Percentiles rank a stretch among this genome's conserved stretches.
phyloP scores from a whole-genome alignment of 1,140 invertebrate species.

The Tetraneura akinire region DNA sequence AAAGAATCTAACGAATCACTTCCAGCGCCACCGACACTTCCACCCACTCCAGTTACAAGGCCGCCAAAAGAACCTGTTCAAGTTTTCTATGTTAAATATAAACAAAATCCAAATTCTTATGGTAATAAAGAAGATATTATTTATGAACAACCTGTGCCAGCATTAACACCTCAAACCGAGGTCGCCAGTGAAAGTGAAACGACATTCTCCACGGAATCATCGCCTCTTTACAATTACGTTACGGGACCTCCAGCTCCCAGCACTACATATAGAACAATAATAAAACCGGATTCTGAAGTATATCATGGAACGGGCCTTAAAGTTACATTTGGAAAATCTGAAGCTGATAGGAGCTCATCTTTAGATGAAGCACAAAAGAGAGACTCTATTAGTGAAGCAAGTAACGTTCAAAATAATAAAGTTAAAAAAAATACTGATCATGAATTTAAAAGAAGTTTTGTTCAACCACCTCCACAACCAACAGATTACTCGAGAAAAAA shows the following conservation, averaged over 20 bases:
- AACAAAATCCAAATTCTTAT: conserved; percentile 66
- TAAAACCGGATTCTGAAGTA: conserved; percentile 78
- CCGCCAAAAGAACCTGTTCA: conserved; percentile 69
- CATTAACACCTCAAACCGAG: conserved; percentile 65
- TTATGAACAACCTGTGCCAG: conserved; percentile 75
- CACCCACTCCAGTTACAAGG: conserved; percentile 57
- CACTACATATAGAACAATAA: conserved; percentile 78
- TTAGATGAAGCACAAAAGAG: conserved; percentile 53
- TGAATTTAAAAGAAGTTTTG: conserved; percentile 21
- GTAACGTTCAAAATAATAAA: conserved; percentile 18
- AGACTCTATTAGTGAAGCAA: conserved; percentile 52
- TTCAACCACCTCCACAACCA: conserved; percentile 7
- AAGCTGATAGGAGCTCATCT: conserved; percentile 26
- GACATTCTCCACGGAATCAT: conserved; percentile 7
- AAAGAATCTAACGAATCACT: conserved; percentile 83
- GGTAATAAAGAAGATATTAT: conserved; percentile 65
- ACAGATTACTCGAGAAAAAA: conserved; percentile 3
- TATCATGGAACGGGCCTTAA: conserved; percentile 63
- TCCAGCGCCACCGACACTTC: conserved; percentile 65
- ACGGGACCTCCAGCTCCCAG: conserved; percentile 62
- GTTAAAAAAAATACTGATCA: not conserved
- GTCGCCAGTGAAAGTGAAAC: conserved; percentile 33
- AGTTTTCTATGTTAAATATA: conserved; percentile 87
- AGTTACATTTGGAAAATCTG: conserved; percentile 55
- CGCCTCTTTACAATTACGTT: conserved; percentile 16